These are phyloP conservation scores for Bradypodion pumilum DNA, from an alignment of 2,797 vertebrate species.

Conservation along the genomic window DNA sequence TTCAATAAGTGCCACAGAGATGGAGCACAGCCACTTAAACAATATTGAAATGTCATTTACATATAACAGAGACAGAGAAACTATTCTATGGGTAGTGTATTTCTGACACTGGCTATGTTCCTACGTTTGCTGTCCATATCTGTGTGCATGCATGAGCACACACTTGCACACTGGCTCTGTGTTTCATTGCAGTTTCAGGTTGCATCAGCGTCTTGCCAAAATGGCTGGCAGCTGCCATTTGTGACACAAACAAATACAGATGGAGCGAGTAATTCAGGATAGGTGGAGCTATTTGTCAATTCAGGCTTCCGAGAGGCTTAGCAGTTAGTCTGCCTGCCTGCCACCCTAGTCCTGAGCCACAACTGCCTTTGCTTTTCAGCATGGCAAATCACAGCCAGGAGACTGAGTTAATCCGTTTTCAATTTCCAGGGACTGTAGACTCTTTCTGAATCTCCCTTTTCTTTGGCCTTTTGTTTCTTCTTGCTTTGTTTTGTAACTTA, in stretches of 20 bases:
- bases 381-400: conserved; percentile 66
- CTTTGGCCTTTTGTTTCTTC: conserved; percentile 64
- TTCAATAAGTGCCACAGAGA: conserved; percentile 37
- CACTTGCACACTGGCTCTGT: fast-evolving
- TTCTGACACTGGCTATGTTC: conserved; percentile 46
- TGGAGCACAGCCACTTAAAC: conserved; percentile 37
- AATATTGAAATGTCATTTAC: conserved; percentile 56
- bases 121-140: conserved; percentile 28
- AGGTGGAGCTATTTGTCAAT: conserved; percentile 63
- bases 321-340: conserved; percentile 49
- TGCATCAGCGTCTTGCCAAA: conserved; percentile 62
- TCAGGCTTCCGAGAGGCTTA: conserved; percentile 62
- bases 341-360: conserved; percentile 42
- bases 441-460: conserved; percentile 68
- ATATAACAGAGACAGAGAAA: conserved; percentile 25
- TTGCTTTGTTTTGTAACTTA: conserved; percentile 63
- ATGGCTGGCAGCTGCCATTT: conserved; percentile 68
- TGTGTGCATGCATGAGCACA: not conserved
- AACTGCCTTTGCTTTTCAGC: conserved; percentile 59
- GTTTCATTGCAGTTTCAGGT: conserved; percentile 57
- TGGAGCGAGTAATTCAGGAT: conserved; percentile 63
- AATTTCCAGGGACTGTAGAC: conserved; percentile 65
- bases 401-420: conserved; percentile 70
- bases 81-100: conserved; percentile 51
- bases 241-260: conserved; percentile 69